Evolutionary conservation across 2,888 invertebrate species (phyloP).

Genomic region (Tenthredo scrophulariae): DNA sequence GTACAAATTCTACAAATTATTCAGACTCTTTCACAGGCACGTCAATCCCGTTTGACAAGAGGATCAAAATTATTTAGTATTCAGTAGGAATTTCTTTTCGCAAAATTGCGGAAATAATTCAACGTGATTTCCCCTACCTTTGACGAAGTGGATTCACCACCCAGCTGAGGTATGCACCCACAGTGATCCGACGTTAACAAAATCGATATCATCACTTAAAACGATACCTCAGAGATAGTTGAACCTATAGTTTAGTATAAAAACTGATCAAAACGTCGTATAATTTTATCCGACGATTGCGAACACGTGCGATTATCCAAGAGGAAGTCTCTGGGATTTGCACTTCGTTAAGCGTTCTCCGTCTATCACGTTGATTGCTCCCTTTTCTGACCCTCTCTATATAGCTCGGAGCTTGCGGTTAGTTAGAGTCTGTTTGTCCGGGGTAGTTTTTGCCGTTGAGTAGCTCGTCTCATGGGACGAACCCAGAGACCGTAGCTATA

Average conservation of each 20-base stretch:
- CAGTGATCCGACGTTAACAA: not conserved
- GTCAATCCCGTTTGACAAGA: conserved; percentile 19
- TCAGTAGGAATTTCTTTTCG: not conserved
- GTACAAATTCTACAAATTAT: conserved; percentile 31
- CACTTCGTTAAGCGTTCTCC: conserved; percentile 52
- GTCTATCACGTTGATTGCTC: conserved; percentile 49
- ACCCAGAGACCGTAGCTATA: not conserved
- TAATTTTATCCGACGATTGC: not conserved
- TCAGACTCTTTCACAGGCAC: conserved; percentile 13
- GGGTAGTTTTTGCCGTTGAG: conserved; percentile 35
- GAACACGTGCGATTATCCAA: conserved; percentile 36
- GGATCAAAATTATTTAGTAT: conserved; percentile 12
- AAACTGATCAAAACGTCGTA: not conserved
- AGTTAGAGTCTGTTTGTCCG: conserved; percentile 53
- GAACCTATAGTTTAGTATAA: not conserved
- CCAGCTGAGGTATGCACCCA: not conserved
- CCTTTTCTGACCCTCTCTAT: conserved; percentile 41
- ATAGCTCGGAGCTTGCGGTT: conserved; percentile 28
- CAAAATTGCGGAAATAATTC: not conserved
- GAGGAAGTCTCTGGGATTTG: conserved; percentile 43
- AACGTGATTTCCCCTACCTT: not conserved
- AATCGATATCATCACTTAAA: not conserved
- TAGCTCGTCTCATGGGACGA: conserved; percentile 16
- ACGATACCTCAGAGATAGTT: not conserved
- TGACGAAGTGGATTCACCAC: not conserved